Evolutionary conservation across 2,797 vertebrate genomes (phyloP), one percentile per base, ranked within the genome.

Genomic region (Paedocypris micromegethes): DNA sequence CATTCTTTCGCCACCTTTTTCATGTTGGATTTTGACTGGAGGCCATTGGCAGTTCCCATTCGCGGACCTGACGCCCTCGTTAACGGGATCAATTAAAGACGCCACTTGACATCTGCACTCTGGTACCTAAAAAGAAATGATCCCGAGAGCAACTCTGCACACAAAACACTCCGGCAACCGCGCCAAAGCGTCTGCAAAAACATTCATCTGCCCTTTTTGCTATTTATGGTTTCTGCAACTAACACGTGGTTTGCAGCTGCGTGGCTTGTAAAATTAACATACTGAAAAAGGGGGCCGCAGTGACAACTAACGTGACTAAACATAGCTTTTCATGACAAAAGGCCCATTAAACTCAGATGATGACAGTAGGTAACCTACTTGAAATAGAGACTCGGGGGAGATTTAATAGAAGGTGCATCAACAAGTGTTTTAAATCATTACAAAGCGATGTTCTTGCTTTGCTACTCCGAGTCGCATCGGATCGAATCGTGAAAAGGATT

Each of bases 1-100:
- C 83, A 82, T 62, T 57, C 67, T 69, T 73, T 78, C 68, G 61
- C 55, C 55, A 78, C 79, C 83, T 77, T 74, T 65, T 70, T 57
- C 2, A 72, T 86, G 83, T 85, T 83, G 86, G 83, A 87, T 85
- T 23, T 23, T 82, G 84, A 80, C 84, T 79, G 62, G 61, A 70
- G 80, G 83, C 80, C 78, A 79, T 78, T 72, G 5, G 58, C 72
- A 70, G 75, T 78, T 76, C 75, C 67, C 50, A 73, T 78, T 62
- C 57, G 58, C 59, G 55, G 50, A 58, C 78, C 67, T 5, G 75
- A 75, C 74, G 59, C 77, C 69, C 80, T 80, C 58, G 50, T 84
- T 83, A 86, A 88, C 75, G 7, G 77, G 83, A 87, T 85, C 84
- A 85, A 85, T 88, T 87, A 84, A 83, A 77, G 75, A 79, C 78